Evolutionary conservation across 2,888 invertebrate species (phyloP), one percentile per base, ranked within the genome.

Genomic region (Nephrotoma appendiculata): DNA sequence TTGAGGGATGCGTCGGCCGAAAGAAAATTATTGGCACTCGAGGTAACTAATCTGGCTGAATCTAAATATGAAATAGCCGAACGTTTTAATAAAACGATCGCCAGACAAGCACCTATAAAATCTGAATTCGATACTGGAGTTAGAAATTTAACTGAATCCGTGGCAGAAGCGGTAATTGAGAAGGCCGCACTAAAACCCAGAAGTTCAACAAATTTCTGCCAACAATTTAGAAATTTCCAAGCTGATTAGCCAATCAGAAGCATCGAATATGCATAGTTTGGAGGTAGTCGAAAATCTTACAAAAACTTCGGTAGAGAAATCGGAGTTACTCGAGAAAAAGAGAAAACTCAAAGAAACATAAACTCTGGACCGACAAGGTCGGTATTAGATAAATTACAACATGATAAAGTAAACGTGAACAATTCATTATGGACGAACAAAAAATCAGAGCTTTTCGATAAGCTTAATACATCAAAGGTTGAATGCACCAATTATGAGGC

Each of bases 71-170:
- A 86, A 48, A 43, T 88, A 1, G 89, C 87, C 9, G 89, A 89
- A 86, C 89, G 89, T 5, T 87, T 90, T 44, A 89, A 90, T 87
- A 90, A 89, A 86, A 31, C 71, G 31, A 9, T 71, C 11, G 31
- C 7, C 2, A 19, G 31, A 12, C 71, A 9, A 9, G 3, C 19
- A 71, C 31, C 19, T 7, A 9, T 9, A 71, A 71, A 71, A 31
- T 71, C 31, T 7, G 31, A 71, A 71, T 2, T 9, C 19, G 71
- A 71, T 9, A 2, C 31, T 31, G 1, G 31, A 2, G 31, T 31
- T 71, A 31, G 31, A 31, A 9, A 31, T 31, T 71, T 71, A 4
- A 31, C 7, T 5, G n/a, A 71, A 71, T 5, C 31, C 7, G 7
- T 71, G 6, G 6, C 31, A 5, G 31, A 71, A 71, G 19, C 71